A percentile compares a stretch with the other conserved stretches of the same genome.
phyloP scores from a whole-genome alignment of 2,888 invertebrate species.

The Nezara viridula region DNA sequence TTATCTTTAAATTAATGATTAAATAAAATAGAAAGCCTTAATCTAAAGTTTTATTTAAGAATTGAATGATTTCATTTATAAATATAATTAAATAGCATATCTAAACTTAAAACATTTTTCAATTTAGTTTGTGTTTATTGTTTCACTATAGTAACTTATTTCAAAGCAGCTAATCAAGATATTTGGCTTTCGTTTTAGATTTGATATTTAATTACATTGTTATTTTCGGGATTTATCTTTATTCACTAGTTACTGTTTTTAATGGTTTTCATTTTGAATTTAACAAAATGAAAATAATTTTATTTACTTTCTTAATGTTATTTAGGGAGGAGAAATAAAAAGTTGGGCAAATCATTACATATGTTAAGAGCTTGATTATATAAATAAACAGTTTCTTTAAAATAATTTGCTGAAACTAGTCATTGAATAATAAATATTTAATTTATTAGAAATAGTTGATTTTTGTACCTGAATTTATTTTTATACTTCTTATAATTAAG shows the following conservation, averaged over 20 bases:
- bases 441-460: conserved; percentile 15
- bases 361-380: neutral
- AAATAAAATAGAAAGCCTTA: neutral
- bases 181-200: neutral
- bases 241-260: neutral
- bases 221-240: neutral
- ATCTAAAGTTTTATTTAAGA: neutral
- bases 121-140: neutral
- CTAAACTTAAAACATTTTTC: neutral
- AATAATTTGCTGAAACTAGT: conserved; percentile 35
- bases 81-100: neutral
- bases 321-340: neutral
- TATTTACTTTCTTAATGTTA: neutral
- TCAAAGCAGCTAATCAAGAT: neutral
- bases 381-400: neutral
- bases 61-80: neutral
- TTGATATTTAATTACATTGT: neutral
- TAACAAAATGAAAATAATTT: neutral
- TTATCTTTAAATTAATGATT: neutral
- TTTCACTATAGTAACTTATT: neutral
- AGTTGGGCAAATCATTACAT: neutral
- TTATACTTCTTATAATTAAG: conserved; percentile 13
- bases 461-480: conserved; percentile 31
- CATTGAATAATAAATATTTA: conserved; percentile 26
- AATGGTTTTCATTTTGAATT: neutral